Percentiles rank a stretch among this genome's conserved stretches.
Conservation (phyloP, 2,888 invertebrate species). For the Heteromyza rotundicornis region DNA sequence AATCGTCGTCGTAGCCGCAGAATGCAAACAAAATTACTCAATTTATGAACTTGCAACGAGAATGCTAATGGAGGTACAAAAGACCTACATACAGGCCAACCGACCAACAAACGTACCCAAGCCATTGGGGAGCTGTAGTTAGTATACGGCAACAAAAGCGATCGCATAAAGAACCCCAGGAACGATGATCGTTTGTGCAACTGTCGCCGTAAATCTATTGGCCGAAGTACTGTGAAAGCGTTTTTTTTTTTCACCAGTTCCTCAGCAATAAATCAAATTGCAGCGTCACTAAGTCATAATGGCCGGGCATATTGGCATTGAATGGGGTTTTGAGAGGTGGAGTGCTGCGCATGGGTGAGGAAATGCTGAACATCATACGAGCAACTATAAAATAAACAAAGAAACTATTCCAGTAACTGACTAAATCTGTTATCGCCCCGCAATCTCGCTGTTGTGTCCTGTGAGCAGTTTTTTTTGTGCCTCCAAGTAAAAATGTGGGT, state of each 20-base stretch:
- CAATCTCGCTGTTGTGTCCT: too few species aligned
- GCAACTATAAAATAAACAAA: too few species aligned
- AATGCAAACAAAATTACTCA: constrained; percentile 40
- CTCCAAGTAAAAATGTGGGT: constrained; percentile 9
- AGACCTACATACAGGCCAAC: not conserved
- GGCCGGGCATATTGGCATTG: not conserved
- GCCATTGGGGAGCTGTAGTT: not conserved
- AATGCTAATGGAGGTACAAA: constrained; percentile 31
- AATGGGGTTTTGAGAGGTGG: not conserved
- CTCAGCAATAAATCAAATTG: constrained; percentile 28
- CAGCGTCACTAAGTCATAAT: constrained; percentile 16
- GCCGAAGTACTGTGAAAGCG: constrained; percentile 24
- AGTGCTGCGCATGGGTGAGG: not conserved
- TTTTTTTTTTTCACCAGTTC: too few species aligned
- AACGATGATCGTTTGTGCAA: constrained; percentile 22
- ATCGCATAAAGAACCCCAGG: constrained; percentile 1
- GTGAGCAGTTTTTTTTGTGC: not conserved
- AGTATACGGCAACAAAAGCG: not conserved
- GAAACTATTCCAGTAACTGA: not conserved
- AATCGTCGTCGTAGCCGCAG: constrained; percentile 16
- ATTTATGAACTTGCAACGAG: constrained; percentile 37
- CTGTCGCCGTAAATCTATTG: constrained; percentile 37
- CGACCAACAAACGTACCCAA: not conserved
- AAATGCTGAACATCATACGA: constrained; percentile 7
- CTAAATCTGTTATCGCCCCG: not conserved